A percentile compares a stretch with the other conserved stretches of the same genome.
Evolutionary conservation across 2,888 invertebrate genomes (phyloP).

Genomic region (Labia minor): DNA sequence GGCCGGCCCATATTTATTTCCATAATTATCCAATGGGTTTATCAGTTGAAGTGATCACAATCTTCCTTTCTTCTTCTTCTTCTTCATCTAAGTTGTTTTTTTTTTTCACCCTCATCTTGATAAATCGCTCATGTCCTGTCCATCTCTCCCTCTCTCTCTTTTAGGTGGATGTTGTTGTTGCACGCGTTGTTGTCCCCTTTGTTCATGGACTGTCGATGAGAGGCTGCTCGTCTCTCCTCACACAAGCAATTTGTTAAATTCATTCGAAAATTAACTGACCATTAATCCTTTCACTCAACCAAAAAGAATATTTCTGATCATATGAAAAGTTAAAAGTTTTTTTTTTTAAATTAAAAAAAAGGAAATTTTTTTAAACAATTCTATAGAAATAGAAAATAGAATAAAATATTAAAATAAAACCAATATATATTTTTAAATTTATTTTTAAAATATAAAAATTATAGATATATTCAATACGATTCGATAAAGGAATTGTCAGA

Average conservation of each 20-base stretch:
- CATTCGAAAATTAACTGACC: background rate
- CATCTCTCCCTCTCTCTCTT: background rate
- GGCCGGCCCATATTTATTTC: background rate
- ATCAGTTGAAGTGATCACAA: background rate
- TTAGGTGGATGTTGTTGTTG: background rate
- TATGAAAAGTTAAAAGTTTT: no score
- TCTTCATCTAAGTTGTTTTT: background rate
- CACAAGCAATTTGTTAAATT: background rate
- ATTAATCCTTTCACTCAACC: no score
- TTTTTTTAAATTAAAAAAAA: no score
- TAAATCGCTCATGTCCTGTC: slow-evolving; percentile 3
- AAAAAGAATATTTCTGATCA: no score
- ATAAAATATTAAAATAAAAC: no score
- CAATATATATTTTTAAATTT: no score
- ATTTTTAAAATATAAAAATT: no score
- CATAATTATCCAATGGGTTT: slow-evolving; percentile 8
- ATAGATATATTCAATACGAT: no score
- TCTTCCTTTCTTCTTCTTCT: background rate
- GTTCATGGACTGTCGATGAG: background rate
- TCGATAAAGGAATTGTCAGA: no score
- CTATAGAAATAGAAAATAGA: no score
- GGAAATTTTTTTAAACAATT: no score
- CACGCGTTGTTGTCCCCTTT: background rate
- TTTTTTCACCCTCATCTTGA: background rate
- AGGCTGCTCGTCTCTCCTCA: background rate